Evolutionary conservation across 2,797 vertebrate genomes (phyloP).

Genomic region (Urophycis tenuis): DNA sequence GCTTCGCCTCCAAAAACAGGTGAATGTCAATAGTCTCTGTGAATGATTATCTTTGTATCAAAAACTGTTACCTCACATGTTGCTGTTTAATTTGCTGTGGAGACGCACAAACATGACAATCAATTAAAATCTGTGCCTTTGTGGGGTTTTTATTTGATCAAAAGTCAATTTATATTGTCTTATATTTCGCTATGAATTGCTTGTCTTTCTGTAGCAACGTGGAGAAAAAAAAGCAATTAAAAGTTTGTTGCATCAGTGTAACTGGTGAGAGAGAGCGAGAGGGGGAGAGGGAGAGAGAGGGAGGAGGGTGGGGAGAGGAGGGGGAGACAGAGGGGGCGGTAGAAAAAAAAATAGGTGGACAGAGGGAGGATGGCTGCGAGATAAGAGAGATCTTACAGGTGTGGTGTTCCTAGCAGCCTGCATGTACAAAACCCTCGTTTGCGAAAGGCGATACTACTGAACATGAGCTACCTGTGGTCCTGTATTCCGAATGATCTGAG

Average conservation of each 20-base stretch:
- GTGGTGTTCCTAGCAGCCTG: slow-evolving; percentile 49
- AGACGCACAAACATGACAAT: background rate
- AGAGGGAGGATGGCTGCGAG: slow-evolving; percentile 36
- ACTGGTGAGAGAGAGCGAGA: background rate
- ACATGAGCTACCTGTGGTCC: background rate
- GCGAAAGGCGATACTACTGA: slow-evolving; percentile 25
- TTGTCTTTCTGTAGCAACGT: background rate
- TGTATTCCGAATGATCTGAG: background rate
- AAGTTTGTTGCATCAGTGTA: background rate
- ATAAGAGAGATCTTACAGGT: slow-evolving; percentile 69
- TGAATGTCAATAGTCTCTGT: slow-evolving; percentile 29
- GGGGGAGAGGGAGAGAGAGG: background rate
- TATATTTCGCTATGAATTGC: background rate
- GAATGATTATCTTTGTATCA: background rate
- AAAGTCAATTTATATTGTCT: background rate
- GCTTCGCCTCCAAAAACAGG: slow-evolving; percentile 50
- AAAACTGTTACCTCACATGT: background rate
- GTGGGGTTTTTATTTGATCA: background rate
- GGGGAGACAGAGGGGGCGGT: background rate
- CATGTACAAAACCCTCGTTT: slow-evolving; percentile 36
- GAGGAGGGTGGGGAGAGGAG: background rate
- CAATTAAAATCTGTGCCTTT: background rate
- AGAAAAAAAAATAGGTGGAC: slow-evolving; percentile 1
- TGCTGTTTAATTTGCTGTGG: background rate
- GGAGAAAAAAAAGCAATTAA: background rate